Percentiles rank a stretch among this genome's conserved stretches.
Conservation (phyloP, 2,888 invertebrate genomes). For the Trachelus iudaicus region DNA sequence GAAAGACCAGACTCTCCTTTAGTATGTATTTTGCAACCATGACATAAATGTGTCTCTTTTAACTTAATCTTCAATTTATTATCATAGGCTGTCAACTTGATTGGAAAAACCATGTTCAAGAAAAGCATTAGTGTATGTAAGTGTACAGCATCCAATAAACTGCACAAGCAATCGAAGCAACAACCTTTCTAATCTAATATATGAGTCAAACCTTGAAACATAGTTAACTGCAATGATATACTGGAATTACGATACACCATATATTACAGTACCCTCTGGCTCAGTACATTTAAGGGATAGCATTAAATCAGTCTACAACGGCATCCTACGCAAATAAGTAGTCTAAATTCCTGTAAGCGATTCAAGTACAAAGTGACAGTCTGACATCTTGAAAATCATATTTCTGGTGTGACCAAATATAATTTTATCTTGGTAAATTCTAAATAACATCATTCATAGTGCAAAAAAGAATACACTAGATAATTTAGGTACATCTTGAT, state of each 20-base stretch:
- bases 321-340: not conserved
- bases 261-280: not conserved
- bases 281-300: not conserved
- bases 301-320: not conserved
- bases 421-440: too few relatives aligned
- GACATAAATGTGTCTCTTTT: not conserved
- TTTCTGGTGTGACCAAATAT: not conserved
- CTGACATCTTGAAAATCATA: not conserved
- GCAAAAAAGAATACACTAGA: too few relatives aligned
- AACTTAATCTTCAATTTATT: not conserved
- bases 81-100: not conserved
- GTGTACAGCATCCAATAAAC: not conserved
- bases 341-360: not conserved
- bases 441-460: too few relatives aligned
- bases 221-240: not conserved
- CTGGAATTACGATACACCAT: not conserved
- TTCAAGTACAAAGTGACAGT: not conserved
- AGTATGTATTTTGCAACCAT: not conserved
- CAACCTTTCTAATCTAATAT: not conserved
- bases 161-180: not conserved
- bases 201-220: not conserved
- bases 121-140: not conserved
- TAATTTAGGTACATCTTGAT: not conserved
- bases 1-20: not conserved
- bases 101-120: not conserved